Evolutionary conservation across 2,797 vertebrate genomes (phyloP), one percentile per base, ranked within the genome.

Genomic region (Bucorvus abyssinicus): DNA sequence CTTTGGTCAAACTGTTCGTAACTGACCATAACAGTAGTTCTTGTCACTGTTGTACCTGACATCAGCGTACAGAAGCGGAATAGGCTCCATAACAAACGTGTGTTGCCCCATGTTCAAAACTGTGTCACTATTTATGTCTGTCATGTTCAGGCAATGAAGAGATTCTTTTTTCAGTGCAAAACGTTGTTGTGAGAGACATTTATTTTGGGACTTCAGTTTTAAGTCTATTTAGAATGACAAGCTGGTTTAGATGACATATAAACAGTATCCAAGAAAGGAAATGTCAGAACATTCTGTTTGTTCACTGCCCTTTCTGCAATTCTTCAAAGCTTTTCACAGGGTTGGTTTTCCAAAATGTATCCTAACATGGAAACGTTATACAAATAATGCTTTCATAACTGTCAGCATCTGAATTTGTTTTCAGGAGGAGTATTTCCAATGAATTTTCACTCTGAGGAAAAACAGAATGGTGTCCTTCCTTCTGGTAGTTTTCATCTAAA

Each of bases 371-470:
- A 84, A 91, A 88, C 4, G 0, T 63, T 87, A 67, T 19, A 84
- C 79, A 95, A 94, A 85, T 91, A 81, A 92, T 91, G 34, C 73
- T 94, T 94, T 95, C 91, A 60, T 71, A 95, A 84, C 79, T 95
- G 95, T 91, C 89, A 94, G 55, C 89, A 91, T 96, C 87, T 93
- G 82, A 94, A 71, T 85, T 89, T 88, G 76, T 63, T 96, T 93
- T 85, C 73, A 86, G 68, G 57, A 74, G 71, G 45, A 86, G 45
- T 78, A 94, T 68, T 85, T 93, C 89, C 91, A 91, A 45, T 75
- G 64, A n/a, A 70, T 85, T 92, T 83, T 85, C 71, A 45, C 12
- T 49, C n/a, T 64, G 64, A 91, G 44, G 38, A 60, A 83, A 68
- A 93, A 23, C 53, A 87, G 84, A 69, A n/a, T n/a, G 70, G 32